phyloP scores from a whole-genome alignment of 2,797 vertebrate genomes.

The Morus bassanus region DNA sequence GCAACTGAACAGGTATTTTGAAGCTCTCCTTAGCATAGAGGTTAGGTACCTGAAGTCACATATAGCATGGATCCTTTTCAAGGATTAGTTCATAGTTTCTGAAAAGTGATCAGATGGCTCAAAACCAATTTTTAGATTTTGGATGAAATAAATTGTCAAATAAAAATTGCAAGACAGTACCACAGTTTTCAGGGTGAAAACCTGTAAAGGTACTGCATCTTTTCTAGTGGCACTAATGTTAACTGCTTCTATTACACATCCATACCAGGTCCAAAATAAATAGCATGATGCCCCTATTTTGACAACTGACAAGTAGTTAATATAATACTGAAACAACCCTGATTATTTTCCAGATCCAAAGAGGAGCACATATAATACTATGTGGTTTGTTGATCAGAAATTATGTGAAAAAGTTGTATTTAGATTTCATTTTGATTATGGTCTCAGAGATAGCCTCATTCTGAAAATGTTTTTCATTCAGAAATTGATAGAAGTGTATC shows the following conservation, averaged over 20 bases:
- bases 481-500: neutral
- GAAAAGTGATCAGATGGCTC: neutral
- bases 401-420: neutral
- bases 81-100: neutral
- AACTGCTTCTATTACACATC: neutral
- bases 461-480: neutral
- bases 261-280: neutral
- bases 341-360: neutral
- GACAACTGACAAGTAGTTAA: neutral
- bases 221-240: neutral
- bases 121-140: neutral
- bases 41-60: neutral
- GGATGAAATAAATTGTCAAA: neutral
- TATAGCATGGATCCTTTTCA: neutral
- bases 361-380: neutral
- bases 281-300: neutral
- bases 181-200: neutral
- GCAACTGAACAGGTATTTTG: neutral
- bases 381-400: neutral
- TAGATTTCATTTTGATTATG: neutral
- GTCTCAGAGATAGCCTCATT: neutral
- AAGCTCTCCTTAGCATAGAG: neutral
- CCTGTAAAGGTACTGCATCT: neutral
- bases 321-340: neutral
- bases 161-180: neutral